Percentiles rank a stretch among this genome's conserved stretches.
Evolutionary conservation across 2,797 vertebrate species (phyloP).

Genomic region (Phoxinus dragarum): DNA sequence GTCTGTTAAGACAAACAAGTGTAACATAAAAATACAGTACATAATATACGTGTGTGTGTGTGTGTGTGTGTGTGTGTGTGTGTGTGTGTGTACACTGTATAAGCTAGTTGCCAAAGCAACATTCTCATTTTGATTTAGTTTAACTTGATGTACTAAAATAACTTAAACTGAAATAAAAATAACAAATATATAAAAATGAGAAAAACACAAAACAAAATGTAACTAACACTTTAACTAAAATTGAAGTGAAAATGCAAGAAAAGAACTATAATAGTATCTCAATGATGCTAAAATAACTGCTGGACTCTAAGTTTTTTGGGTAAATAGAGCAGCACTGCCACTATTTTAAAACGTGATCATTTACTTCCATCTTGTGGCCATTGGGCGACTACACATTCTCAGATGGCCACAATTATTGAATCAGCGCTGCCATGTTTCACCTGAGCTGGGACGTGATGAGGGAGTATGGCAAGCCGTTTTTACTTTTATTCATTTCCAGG

Average conservation of each 20-base stretch:
- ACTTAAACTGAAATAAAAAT: background rate
- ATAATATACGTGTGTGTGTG: no score
- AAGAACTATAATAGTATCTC: no score
- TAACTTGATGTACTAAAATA: background rate
- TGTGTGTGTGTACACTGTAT: no score
- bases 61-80: no score
- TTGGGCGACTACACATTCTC: background rate
- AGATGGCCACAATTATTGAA: background rate
- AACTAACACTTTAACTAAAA: no score
- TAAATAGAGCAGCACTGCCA: background rate
- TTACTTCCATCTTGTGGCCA: conserved; percentile 67
- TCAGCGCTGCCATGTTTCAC: background rate
- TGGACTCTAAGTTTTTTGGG: background rate
- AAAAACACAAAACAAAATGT: no score
- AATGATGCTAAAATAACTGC: background rate
- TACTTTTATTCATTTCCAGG: no score
- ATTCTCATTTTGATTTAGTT: no score
- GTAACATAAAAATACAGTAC: no score
- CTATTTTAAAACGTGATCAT: conserved; percentile 40
- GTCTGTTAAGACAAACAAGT: background rate
- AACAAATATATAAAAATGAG: background rate
- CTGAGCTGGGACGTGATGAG: background rate
- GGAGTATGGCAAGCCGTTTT: no score
- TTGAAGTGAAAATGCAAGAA: no score
- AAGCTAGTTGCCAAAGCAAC: no score